These are phyloP conservation scores for Oncorhynchus kisutch DNA, from an alignment of 2,113 vertebrate genomes.

Conservation along the genomic window DNA sequence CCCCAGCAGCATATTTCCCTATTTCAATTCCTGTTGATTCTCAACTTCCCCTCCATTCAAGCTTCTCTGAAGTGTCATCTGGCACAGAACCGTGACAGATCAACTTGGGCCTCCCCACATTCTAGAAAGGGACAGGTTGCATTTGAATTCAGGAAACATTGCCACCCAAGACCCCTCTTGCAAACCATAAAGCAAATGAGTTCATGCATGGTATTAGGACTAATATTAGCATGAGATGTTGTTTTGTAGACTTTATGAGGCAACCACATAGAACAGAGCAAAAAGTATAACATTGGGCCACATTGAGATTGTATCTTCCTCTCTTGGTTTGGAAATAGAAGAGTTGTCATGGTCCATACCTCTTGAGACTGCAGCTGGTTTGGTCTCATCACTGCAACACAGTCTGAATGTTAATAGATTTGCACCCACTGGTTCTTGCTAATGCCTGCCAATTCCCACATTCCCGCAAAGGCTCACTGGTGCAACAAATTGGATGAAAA, in stretches of 20 bases:
- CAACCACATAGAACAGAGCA: conserved; percentile 23
- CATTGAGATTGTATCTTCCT: background rate
- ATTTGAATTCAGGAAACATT: conserved; percentile 43
- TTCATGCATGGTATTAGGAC: background rate
- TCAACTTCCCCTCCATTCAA: conserved; percentile 46
- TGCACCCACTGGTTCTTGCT: conserved; percentile 44
- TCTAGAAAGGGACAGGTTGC: conserved; percentile 20
- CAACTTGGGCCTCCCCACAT: conserved; percentile 28
- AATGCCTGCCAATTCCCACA: conserved; percentile 57
- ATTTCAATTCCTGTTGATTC: conserved; percentile 53
- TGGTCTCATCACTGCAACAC: conserved; percentile 56
- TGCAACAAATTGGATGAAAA: conserved; percentile 49
- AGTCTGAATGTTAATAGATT: conserved; percentile 65
- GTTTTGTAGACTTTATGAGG: conserved; percentile 9
- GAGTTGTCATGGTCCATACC: conserved; percentile 30
- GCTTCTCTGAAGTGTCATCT: conserved; percentile 40
- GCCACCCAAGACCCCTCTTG: conserved; percentile 10
- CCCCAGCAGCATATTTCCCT: conserved; percentile 41
- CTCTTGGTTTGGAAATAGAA: conserved; percentile 38
- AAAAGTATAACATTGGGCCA: conserved; percentile 4
- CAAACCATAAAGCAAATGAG: conserved; percentile 22
- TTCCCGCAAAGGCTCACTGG: conserved; percentile 53
- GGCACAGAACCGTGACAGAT: conserved; percentile 36
- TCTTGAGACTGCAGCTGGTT: conserved; percentile 54
- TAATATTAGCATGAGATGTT: conserved; percentile 2